Base-by-base conservation (phyloP, 2,797 vertebrate genomes). In the Erethizon dorsatum region DNA sequence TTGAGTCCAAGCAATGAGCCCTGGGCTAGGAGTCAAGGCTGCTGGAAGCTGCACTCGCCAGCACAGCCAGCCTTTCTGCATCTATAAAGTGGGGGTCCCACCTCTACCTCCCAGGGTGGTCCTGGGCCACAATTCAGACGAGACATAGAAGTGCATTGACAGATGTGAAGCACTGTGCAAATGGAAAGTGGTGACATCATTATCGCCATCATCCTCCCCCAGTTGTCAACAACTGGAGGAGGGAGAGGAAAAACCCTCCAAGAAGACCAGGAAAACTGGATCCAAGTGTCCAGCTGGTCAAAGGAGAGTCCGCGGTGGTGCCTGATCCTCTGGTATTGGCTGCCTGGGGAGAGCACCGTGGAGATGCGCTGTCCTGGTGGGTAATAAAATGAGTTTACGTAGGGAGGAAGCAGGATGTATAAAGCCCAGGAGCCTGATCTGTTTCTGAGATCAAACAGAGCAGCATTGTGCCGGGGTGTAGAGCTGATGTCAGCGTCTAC, bases 391-490 rank as follows among this genome's bases (percentile, higher is more conserved):
- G 98, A 99, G 98, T 98, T 98, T 98, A 98, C 98, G 98, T 98
- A 98, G 98, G 98, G 98, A 98, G 98, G 98, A 99, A 99, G 98
- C 98, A 99, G 98, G 98, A 99, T 98, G 98, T 98, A 98, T 98
- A 98, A 98, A 98, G 98, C 98, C 98, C 98, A 98, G 98, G 98
- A 99, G 98, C 98, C 98, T 98, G 98, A 98, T 99, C 98, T 98
- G 98, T 98, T 98, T 98, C 98, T 98, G 98, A 98, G 98, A 99
- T 99, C 99, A 98, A 99, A 99, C 97, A 98, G 98, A 98, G 98
- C 98, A 98, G 98, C 98, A 98, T 99, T 99, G 99, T 98, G 97
- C 98, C 98, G 97, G 98, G 98, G 98, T 98, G 98, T 98, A 98
- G 98, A 98, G 98, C 98, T 98, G 98, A 99, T 99, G 98, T 98